Evolutionary conservation across 2,888 invertebrate species (phyloP).

Genomic region (Penaeus monodon): DNA sequence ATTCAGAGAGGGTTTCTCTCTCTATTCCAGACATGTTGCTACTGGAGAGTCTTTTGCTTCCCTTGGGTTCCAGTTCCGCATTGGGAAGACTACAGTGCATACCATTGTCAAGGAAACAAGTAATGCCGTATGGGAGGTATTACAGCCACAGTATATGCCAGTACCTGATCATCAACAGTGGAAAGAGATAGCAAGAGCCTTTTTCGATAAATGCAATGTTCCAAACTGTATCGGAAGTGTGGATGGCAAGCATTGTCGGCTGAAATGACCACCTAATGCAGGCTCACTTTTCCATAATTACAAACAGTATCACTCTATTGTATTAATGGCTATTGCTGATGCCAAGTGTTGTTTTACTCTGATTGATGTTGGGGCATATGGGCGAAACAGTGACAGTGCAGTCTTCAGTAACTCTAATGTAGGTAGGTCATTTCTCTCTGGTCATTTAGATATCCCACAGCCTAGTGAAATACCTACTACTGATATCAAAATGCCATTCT

Average conservation of each 20-base stretch:
- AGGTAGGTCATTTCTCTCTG: conserved; percentile 52
- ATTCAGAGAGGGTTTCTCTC: conserved; percentile 28
- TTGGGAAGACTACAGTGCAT: conserved; percentile 13
- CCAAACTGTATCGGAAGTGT: conserved; percentile 7
- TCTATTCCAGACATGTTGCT: conserved; percentile 12
- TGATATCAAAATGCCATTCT: conserved; percentile 54
- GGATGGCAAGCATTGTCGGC: neutral
- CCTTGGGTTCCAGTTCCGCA: conserved; percentile 13
- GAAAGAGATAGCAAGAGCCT: conserved; percentile 11
- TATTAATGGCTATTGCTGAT: conserved; percentile 57
- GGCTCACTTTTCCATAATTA: conserved; percentile 58
- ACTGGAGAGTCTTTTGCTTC: conserved; percentile 8
- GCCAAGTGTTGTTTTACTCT: conserved; percentile 56
- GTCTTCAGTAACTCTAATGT: conserved; percentile 41
- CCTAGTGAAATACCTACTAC: conserved; percentile 47
- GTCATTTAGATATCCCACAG: conserved; percentile 52
- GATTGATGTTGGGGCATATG: conserved; percentile 55
- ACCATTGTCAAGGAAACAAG: neutral
- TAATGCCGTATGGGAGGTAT: neutral
- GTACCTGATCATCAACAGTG: conserved; percentile 5
- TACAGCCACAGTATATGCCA: conserved; percentile 10
- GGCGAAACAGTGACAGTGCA: conserved; percentile 42
- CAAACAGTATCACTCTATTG: conserved; percentile 54
- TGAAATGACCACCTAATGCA: conserved; percentile 40
- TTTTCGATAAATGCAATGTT: conserved; percentile 3